Base-by-base conservation (phyloP, 2,888 invertebrate genomes). In the Aphelenchoides bicaudatus region DNA sequence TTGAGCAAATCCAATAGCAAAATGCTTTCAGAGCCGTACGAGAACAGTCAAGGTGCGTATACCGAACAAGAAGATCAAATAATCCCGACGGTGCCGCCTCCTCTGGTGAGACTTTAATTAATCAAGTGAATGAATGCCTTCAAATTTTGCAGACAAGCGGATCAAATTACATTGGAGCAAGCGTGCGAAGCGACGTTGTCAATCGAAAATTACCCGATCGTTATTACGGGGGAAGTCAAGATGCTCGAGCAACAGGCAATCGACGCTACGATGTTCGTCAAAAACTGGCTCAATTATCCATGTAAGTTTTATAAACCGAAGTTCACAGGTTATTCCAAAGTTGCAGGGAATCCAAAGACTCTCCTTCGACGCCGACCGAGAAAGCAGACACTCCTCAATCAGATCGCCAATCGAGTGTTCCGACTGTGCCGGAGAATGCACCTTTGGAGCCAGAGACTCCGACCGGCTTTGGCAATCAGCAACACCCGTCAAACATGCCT, bases 181-280 rank as follows among this genome's bases (percentile, higher is more conserved):
- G 58, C 23, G 58, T 25, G 3, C 58, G 58, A 10, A 23, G 39
- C 13, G n/a, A 21, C 31, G 46, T 59, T 60, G 58, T 58, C 27
- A 59, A 58, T 30, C 58, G 58, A 4, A 34, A 59, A 56, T 53
- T 70, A 28, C 70, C 70, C 29, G 56, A 68, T 30, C 70, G 70
- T 29, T 70, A 68, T 39, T 70, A 62, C 57, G 66, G 67, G 31
- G 66, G 61, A 13, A 48, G 57, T 10, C 46, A 39, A 13, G 55
- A 46, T 25, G 46, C 43, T 2, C 51, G 43, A 21, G 6, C 37
- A 21, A 19, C 4, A 47, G 28, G 34, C 19, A 61, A 16, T 25
- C 62, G 10, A 16, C 52, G 37, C 16, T 65, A 65, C 68, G 63
- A 69, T 39, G 48, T 68, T n/a, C 51, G 64, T n/a, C 65, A 65